Evolutionary conservation across 2,888 invertebrate genomes (phyloP), one percentile per base, ranked within the genome.

Genomic region (Netelia virgata): DNA sequence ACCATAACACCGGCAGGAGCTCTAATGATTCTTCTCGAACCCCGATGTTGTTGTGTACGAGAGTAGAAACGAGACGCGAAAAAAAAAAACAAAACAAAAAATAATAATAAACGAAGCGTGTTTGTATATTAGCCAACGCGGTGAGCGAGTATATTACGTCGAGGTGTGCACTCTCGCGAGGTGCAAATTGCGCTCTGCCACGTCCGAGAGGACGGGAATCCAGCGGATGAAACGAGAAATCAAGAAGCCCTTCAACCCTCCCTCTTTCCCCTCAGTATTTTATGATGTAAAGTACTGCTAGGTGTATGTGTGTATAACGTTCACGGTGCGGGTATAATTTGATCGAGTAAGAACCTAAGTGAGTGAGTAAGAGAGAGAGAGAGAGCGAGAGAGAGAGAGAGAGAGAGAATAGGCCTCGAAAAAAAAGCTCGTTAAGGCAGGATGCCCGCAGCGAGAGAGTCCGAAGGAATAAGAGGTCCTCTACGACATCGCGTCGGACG

Each of bases 361-460:
- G 28, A 28, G 28, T 28, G 28, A 28, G 28, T 28, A 28, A 3
- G 28, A 28, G 28, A 28, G 28, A 5, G 28, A 28, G 28, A 28
- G 28, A 28, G 28, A 28, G 0, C 2, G 28, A 28, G 28, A 28
- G 28, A 28, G n/a, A 28, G 28, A 28, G 28, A 28, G 28, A 28
- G 0, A 28, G 28, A 28, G 28, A 28, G 28, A 28, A 28, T 3
- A 28, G 28, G 28, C 28, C 5, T 28, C 28, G 28, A n/a, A 55
- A 85, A 82, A 84, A 85, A 85, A 82, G 83, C 82, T 83, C 83
- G 82, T 82, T 85, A 82, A 79, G 83, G 53, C 72, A 70, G 57
- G 74, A 57, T 50, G 81, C 81, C 77, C 63, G 77, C 69, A 74
- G 84, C 77, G 77, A 68, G 68, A 76, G 20, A 36, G 57, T 28